Evolutionary conservation across 1,140 invertebrate genomes (phyloP).

Genomic region (Drosophila neocordata): DNA sequence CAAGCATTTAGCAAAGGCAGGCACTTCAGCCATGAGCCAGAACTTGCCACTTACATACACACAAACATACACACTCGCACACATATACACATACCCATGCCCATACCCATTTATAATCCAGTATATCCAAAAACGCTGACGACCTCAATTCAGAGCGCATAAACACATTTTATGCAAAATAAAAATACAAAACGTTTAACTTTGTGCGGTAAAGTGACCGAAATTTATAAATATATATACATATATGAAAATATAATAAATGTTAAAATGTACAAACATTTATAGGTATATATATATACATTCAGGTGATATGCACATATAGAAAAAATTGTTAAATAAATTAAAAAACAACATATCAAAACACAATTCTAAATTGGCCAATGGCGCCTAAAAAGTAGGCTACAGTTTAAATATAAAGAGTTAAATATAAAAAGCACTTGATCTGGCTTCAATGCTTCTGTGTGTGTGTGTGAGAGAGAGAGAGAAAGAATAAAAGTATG

Average conservation of each 20-base stretch:
- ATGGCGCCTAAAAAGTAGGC: slow-evolving; percentile 42
- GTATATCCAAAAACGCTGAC: slow-evolving; percentile 49
- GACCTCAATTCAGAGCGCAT: slow-evolving; percentile 71
- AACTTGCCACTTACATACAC: slow-evolving; percentile 51
- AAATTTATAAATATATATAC: slow-evolving; percentile 41
- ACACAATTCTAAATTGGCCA: slow-evolving; percentile 63
- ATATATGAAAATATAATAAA: slow-evolving; percentile 10
- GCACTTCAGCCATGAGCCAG: slow-evolving; percentile 70
- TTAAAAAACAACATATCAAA: slow-evolving; percentile 36
- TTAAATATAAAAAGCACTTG: slow-evolving; percentile 14
- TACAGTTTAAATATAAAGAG: slow-evolving; percentile 49
- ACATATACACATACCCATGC: neutral
- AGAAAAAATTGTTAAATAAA: slow-evolving; percentile 39
- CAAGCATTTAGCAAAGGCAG: slow-evolving; percentile 58
- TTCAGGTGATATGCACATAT: slow-evolving; percentile 8
- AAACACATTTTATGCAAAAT: slow-evolving; percentile 65
- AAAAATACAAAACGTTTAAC: slow-evolving; percentile 52
- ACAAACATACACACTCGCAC: neutral
- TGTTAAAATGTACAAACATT: neutral
- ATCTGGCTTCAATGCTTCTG: neutral
- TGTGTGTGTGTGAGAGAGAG: neutral
- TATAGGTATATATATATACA: neutral
- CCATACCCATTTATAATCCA: slow-evolving; percentile 18
- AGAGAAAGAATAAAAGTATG: neutral
- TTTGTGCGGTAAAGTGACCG: slow-evolving; percentile 63